A percentile compares a stretch with the other conserved stretches of the same genome.
phyloP scores from a whole-genome alignment of 2,888 invertebrate genomes.

The Nomada flava region DNA sequence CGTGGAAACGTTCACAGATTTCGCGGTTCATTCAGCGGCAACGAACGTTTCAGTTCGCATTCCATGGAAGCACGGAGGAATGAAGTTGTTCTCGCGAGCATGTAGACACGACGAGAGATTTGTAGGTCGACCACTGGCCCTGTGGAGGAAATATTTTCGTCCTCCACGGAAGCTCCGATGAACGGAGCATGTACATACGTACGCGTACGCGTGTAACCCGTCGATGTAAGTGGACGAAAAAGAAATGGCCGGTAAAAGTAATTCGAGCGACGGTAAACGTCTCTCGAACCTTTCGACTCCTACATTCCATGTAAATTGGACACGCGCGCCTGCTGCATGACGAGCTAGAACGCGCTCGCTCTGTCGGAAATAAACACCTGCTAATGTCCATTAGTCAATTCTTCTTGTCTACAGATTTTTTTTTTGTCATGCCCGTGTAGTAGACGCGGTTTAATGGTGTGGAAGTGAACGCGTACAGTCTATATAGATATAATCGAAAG shows the following conservation, averaged over 20 bases:
- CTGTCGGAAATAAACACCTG: conserved; percentile 82
- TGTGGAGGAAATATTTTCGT: conserved; percentile 61
- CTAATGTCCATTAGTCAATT: conserved; percentile 74
- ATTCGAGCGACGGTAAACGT: conserved; percentile 38
- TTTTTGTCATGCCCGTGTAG: conserved; percentile 36
- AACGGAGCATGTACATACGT: neutral
- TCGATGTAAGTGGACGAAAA: neutral
- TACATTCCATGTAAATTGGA: conserved; percentile 66
- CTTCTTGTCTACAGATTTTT: conserved; percentile 54
- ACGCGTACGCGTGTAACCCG: neutral
- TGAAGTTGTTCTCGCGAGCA: conserved; percentile 74
- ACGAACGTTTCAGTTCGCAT: conserved; percentile 78
- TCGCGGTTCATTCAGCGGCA: conserved; percentile 33
- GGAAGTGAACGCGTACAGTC: conserved; percentile 52
- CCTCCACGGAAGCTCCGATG: conserved; percentile 21
- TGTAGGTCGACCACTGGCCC: conserved; percentile 52
- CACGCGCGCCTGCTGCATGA: conserved; percentile 72
- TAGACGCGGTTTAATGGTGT: conserved; percentile 57
- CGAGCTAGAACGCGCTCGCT: conserved; percentile 70
- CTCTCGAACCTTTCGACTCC: conserved; percentile 43
- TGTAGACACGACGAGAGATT: conserved; percentile 74
- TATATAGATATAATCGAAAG: neutral
- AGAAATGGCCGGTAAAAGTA: conserved; percentile 47
- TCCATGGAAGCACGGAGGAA: conserved; percentile 77
- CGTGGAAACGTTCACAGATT: conserved; percentile 21